Base-by-base conservation (phyloP, 2,113 vertebrate genomes). In the Ochotona curzoniae region DNA sequence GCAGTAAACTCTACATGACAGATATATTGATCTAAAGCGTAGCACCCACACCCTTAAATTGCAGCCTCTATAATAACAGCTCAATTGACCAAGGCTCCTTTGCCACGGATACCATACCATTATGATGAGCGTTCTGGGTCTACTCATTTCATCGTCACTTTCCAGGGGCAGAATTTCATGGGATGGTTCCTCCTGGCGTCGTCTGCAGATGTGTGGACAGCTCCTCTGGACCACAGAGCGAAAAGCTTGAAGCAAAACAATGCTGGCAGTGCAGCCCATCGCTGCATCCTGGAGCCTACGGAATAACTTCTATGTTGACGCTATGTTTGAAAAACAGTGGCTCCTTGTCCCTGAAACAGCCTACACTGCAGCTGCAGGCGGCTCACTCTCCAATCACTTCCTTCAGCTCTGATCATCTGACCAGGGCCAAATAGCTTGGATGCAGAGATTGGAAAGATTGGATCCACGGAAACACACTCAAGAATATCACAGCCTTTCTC, bases 231-330 rank as follows among this genome's bases (percentile, higher is more conserved):
- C 98, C 98, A 99, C 98, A 84, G 99, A 98, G 90, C 98, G 99
- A 90, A 99, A 98, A 97, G 98, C 98, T 94, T 99, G 98, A 75
- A 99, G 98, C 95, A 99, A 98, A 98, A 99, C 98, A 98, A 99
- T 98, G 96, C 99, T 99, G 98, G 99, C 98, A 83, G 99, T 98
- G 98, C 99, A 99, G 96, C 99, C 99, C 99, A 99, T 99, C 95
- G 98, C 98, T 98, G 98, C 98, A 98, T 98, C 99, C 98, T 98
- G 97, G 98, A 98, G 98, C 97, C 98, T 97, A 98, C 98, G 97
- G 96, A 98, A 98, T 98, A 98, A 98, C 98, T 98, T 98, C 98
- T 98, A 98, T 98, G 98, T 98, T 97, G 98, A 98, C 98, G 98
- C 98, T 98, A 92, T 97, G 97, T 98, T 98, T 97, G 98, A 97